Conservation (phyloP, 92 coral and sea anemone genomes). For the Micromussa lordhowensis region DNA sequence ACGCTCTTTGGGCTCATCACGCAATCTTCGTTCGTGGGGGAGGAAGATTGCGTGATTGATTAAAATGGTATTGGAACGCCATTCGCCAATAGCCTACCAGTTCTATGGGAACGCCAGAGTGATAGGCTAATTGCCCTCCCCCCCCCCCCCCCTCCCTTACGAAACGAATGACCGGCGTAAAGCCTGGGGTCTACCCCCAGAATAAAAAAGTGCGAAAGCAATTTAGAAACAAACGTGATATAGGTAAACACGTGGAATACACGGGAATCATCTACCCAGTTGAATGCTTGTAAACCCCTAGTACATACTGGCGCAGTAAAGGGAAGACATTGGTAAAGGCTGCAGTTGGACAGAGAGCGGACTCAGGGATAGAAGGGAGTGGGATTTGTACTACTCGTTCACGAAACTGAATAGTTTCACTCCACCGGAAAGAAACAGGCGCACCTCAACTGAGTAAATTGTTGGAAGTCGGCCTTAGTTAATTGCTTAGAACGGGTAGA, state of each 20-base stretch:
- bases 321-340: neutral
- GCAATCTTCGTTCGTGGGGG: too few species aligned
- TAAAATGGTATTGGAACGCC: neutral
- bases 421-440: neutral
- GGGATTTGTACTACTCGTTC: neutral
- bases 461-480: too few species aligned
- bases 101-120: neutral
- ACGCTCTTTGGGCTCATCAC: too few species aligned
- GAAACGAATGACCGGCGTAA: conserved; percentile 4
- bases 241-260: neutral
- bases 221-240: neutral
- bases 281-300: neutral
- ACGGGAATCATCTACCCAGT: neutral
- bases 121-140: too few species aligned
- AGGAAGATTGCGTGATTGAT: too few species aligned
- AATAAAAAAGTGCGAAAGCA: neutral
- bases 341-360: neutral
- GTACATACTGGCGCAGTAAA: neutral
- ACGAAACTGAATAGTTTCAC: neutral
- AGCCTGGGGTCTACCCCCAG: neutral
- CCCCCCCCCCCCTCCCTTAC: neutral
- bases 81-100: neutral
- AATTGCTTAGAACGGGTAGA: too few species aligned
- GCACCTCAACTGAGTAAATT: neutral
- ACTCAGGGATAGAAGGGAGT: neutral